These are phyloP conservation scores for Gymnosoma rotundatum DNA, from an alignment of 2,888 invertebrate genomes.

Conservation along the genomic window DNA sequence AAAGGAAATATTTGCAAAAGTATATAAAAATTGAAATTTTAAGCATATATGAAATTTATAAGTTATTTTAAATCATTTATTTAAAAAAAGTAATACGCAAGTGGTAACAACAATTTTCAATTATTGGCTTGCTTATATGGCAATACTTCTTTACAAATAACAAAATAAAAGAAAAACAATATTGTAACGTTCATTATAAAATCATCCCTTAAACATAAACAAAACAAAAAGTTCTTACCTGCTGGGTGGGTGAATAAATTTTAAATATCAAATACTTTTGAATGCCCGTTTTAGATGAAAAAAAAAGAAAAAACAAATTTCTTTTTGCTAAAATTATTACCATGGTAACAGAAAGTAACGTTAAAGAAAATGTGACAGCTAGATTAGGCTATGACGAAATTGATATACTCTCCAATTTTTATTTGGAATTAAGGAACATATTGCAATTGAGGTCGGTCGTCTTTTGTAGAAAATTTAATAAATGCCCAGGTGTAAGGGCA, in stretches of 20 bases:
- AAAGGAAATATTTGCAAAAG: too few relatives aligned
- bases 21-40: too few relatives aligned
- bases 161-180: not conserved
- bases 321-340: constrained; percentile 25
- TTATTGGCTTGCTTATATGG: not conserved
- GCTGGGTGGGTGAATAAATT: constrained; percentile 23
- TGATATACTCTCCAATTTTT: too few relatives aligned
- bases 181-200: constrained; percentile 6
- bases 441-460: too few relatives aligned
- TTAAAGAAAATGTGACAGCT: not conserved
- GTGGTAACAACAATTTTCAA: too few relatives aligned
- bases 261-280: constrained; percentile 6
- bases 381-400: too few relatives aligned
- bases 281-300: not conserved
- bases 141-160: not conserved
- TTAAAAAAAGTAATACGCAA: too few relatives aligned
- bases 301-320: not conserved
- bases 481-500: too few relatives aligned
- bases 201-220: constrained; percentile 14
- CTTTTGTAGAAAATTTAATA: too few relatives aligned
- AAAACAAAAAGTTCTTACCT: not conserved
- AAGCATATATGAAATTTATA: too few relatives aligned
- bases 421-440: too few relatives aligned
- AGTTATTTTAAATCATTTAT: too few relatives aligned
- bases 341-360: constrained; percentile 33